Evolutionary conservation across 2,113 vertebrate genomes (phyloP).

Genomic region (Alligator mississippiensis): DNA sequence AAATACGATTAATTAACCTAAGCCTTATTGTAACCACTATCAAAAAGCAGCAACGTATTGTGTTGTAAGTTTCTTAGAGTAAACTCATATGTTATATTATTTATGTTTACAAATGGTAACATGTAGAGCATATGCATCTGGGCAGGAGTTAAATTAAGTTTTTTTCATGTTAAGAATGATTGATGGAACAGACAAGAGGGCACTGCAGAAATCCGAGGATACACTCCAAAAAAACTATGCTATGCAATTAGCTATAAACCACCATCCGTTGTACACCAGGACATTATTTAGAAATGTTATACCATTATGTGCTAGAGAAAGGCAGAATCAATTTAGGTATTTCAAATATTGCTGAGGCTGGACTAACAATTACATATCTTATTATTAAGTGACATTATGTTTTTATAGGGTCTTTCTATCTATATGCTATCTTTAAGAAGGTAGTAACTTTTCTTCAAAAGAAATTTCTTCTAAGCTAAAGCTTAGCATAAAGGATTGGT

Average conservation of each 20-base stretch:
- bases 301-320: background rate
- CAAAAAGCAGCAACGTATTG: conserved; percentile 38
- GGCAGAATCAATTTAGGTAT: background rate
- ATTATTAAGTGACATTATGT: background rate
- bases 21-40: background rate
- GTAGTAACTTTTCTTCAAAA: background rate
- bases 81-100: background rate
- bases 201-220: conserved; percentile 48
- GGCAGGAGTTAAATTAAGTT: conserved; percentile 43
- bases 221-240: conserved; percentile 49
- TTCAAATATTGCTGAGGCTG: background rate
- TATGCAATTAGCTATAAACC: background rate
- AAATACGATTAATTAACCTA: conserved; percentile 1
- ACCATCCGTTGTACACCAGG: background rate
- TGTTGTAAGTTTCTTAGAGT: background rate
- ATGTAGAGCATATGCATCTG: conserved; percentile 23
- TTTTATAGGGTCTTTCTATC: conserved; percentile 16
- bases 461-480: background rate
- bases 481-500: background rate
- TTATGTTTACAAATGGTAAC: conserved; percentile 54
- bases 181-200: conserved; percentile 32
- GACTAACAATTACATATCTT: accelerated
- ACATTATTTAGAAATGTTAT: conserved; percentile 29
- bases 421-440: conserved; percentile 29
- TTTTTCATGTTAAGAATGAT: conserved; percentile 63